Evolutionary conservation across 2,888 invertebrate genomes (phyloP).

Genomic region (Hypercompe scribonia): DNA sequence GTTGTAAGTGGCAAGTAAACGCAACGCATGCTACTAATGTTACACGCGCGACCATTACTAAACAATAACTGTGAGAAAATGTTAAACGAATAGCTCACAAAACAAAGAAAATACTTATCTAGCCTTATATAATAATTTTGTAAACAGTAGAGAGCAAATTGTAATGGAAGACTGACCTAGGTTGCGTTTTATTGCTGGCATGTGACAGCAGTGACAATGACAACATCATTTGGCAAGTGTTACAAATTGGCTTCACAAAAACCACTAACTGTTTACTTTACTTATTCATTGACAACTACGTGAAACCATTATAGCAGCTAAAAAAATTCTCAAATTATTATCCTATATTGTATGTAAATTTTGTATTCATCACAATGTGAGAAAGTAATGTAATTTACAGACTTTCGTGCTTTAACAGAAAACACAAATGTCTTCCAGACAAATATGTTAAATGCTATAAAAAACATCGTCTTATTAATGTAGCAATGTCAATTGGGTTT

Average conservation of each 20-base stretch:
- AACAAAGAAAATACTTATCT: conserved; percentile 28
- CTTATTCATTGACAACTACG: neutral
- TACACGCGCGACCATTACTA: conserved; percentile 40
- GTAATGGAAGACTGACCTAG: conserved; percentile 21
- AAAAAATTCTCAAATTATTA: neutral
- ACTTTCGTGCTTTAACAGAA: neutral
- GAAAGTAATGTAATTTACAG: neutral
- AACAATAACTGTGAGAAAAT: conserved; percentile 52
- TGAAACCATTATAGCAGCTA: neutral
- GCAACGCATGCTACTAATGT: conserved; percentile 29
- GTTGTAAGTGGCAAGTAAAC: conserved; percentile 26
- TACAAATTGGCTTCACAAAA: neutral
- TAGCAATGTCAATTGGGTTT: conserved; percentile 21
- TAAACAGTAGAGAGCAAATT: conserved; percentile 25
- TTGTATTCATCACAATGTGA: neutral
- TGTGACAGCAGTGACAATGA: conserved; percentile 3
- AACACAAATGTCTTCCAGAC: too few species aligned
- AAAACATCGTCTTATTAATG: neutral
- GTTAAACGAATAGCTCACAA: conserved; percentile 47
- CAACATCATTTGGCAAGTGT: neutral
- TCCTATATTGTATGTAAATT: neutral
- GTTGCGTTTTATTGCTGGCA: conserved; percentile 7
- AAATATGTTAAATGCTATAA: neutral
- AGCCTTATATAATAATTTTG: conserved; percentile 31
- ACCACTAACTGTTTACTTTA: neutral